Conservation (phyloP, 1,140 invertebrate genomes). For the Epicauta chinensis region DNA sequence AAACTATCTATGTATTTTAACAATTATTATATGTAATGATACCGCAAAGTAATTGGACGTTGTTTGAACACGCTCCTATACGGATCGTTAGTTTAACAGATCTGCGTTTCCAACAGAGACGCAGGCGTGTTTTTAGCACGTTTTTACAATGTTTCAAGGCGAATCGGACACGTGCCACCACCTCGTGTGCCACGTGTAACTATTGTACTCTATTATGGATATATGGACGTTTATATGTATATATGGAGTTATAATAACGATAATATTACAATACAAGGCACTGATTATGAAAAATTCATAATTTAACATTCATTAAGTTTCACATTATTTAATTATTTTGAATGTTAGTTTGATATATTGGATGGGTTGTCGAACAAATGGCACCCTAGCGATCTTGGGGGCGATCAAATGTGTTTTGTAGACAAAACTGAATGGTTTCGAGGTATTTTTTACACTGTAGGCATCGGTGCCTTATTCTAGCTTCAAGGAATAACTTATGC, state of each 20-base stretch:
- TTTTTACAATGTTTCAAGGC: constrained; percentile 25
- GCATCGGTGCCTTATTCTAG: too few relatives aligned
- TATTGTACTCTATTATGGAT: neutral
- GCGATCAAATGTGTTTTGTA: too few relatives aligned
- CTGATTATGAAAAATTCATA: constrained; percentile 18
- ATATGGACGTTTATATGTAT: too few relatives aligned
- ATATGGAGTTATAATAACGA: constrained; percentile 15
- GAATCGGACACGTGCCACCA: constrained; percentile 20
- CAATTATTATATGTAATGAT: constrained; percentile 32
- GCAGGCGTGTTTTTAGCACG: constrained; percentile 23
- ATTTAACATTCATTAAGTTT: constrained; percentile 23
- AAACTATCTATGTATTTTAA: constrained; percentile 13
- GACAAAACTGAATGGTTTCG: too few relatives aligned
- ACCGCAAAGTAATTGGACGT: constrained; percentile 41
- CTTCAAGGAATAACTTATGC: too few relatives aligned
- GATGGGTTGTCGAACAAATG: too few relatives aligned
- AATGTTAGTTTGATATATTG: too few relatives aligned
- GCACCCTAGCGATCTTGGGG: too few relatives aligned
- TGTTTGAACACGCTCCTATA: constrained; percentile 31
- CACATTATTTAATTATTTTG: constrained; percentile 12
- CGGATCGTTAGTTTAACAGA: constrained; percentile 36
- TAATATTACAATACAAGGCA: constrained; percentile 7
- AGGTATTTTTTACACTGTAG: too few relatives aligned
- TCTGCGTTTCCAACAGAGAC: constrained; percentile 6
- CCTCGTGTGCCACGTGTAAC: constrained; percentile 10